A percentile compares a stretch with the other conserved stretches of the same genome.
Conservation (phyloP, 2,113 vertebrate genomes). For the Burhinus oedicnemus region DNA sequence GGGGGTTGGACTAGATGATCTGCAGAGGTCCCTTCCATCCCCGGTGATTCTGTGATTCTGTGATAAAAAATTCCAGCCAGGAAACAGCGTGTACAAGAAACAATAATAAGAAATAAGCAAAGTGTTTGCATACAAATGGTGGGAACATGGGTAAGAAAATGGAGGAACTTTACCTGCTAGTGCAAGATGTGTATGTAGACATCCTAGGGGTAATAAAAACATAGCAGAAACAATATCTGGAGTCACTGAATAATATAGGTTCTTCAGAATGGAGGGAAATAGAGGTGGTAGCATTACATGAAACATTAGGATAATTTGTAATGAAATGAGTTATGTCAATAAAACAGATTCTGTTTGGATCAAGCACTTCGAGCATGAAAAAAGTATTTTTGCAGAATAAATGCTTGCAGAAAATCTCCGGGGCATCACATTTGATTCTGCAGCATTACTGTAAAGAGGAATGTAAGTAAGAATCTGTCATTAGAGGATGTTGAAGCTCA, state of each 20-base stretch:
- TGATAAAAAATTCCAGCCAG: neutral
- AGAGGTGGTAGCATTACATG: neutral
- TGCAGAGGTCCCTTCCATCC: too few species aligned
- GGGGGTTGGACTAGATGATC: too few species aligned
- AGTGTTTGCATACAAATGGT: neutral
- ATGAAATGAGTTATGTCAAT: neutral
- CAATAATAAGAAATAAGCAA: neutral
- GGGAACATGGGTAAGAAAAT: neutral
- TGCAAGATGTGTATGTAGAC: neutral
- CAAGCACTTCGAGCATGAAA: neutral
- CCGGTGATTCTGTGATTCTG: too few species aligned
- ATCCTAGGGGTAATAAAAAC: neutral
- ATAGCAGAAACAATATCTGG: neutral
- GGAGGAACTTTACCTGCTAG: neutral
- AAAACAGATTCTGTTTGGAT: neutral
- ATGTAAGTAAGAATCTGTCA: neutral
- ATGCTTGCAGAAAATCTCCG: neutral
- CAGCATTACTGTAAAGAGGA: neutral
- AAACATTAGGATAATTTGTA: neutral
- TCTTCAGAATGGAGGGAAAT: neutral
- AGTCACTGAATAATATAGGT: neutral
- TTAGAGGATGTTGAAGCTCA: neutral
- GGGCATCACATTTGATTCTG: neutral
- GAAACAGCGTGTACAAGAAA: neutral
- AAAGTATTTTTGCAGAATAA: neutral